Conservation (phyloP, 2,888 invertebrate species). For the Latrodectus elegans region DNA sequence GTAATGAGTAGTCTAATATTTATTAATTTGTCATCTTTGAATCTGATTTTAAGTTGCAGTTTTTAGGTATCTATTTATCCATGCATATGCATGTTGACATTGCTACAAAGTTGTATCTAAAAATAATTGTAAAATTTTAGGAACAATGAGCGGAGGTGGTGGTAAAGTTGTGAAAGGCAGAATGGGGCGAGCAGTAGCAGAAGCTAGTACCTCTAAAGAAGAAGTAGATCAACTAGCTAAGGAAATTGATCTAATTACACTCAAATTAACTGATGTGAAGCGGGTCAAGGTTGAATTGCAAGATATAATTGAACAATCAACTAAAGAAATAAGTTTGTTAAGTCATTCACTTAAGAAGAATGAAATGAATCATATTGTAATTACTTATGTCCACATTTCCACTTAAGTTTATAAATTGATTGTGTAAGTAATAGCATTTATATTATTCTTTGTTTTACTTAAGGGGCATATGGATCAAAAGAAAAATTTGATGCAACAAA, state of each 20-base stretch:
- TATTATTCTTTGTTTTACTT: not conserved
- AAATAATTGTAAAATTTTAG: conserved; percentile 75
- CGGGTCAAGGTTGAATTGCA: conserved; percentile 16
- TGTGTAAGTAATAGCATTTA: not conserved
- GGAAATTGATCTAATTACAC: conserved; percentile 16
- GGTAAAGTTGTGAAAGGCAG: conserved; percentile 83
- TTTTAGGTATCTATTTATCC: too few relatives aligned
- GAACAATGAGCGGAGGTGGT: conserved; percentile 97
- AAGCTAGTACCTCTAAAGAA: conserved; percentile 69
- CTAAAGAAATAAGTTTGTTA: conserved; percentile 24
- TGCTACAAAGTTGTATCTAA: too few relatives aligned
- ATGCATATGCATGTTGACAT: too few relatives aligned
- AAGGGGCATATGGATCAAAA: conserved; percentile 32
- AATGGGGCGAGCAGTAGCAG: conserved; percentile 81
- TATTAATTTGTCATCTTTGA: too few relatives aligned
- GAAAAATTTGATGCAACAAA: conserved; percentile 37
- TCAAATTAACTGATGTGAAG: conserved; percentile 33
- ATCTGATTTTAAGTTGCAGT: too few relatives aligned
- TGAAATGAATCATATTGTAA: conserved; percentile 31
- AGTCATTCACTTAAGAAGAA: conserved; percentile 38
- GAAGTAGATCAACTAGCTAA: conserved; percentile 72
- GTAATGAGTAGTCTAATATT: too few relatives aligned
- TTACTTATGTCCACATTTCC: not conserved
- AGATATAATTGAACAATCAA: conserved; percentile 12
- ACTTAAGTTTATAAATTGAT: not conserved